Base-by-base conservation (phyloP, 2,113 vertebrate genomes). In the Asarcornis scutulata region DNA sequence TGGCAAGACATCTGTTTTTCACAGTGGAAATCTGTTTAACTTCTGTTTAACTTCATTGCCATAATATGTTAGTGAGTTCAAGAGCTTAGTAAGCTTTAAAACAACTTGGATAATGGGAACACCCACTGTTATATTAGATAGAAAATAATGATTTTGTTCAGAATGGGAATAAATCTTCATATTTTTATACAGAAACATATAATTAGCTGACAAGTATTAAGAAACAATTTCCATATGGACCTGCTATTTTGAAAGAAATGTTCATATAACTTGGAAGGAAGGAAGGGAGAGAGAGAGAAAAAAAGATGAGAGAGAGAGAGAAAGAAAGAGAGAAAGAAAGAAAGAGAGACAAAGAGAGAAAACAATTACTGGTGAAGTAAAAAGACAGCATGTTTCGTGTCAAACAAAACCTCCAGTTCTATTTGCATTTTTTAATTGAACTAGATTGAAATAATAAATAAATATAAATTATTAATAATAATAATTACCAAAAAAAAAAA, bases 1-100 rank as follows among this genome's bases (percentile, higher is more conserved):
- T 73, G 62, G 48, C 12, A 56, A 64, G 44, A 74, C 79, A 69
- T 88, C 82, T 95, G 90, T 52, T 93, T 91, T 89, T 86, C 76
- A 73, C 72, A 58, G 44, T 66, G n/a, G 29, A 94, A 94, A 86
- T 86, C 31, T 88, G n/a, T 86, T 90, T 80, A 73, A 63, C 55
- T 83, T 32, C n/a, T 67, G 40, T 40, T 40, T 40, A 40, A 40
- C 40, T 40, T 74, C 50, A 53, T 85, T 77, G 36, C 22, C 44
- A 62, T 85, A 89, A 85, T 68, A 60, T 0, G 0, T 48, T 69
- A 66, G 34, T 44, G 42, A 89, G 17, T 88, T 85, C 58, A 76
- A 76, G 58, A 78, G 17, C 25, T 77, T 86, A 48, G 59, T 71
- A 83, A 93, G 32, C 63, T 85, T 73, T 93, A 86, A 95, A 96